Base-by-base conservation (phyloP, 2,888 invertebrate species). In the Dastarcus helophoroides region DNA sequence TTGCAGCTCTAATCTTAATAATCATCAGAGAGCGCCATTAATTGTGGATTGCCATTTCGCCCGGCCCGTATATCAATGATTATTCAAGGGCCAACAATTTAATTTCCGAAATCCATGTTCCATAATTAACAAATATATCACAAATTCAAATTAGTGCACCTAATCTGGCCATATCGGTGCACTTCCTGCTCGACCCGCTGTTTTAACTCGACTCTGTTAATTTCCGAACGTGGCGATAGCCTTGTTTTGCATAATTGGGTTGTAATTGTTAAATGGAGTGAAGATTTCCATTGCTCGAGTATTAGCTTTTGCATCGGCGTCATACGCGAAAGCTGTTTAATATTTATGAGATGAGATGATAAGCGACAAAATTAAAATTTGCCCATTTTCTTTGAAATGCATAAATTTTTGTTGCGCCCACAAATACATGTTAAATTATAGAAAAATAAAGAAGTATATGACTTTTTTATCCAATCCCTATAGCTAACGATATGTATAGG, bases 231-330 rank as follows among this genome's bases (percentile, higher is more conserved):
- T 48, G 48, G 51, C 49, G 56, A 58, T 56, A 54, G 52, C 50
- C 48, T 49, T 52, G 48, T 51, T 59, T 58, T 58, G 47, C 58
- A 58, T n/a, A 60, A 60, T 60, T 58, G 60, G 57, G 54, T 60
- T 55, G 54, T 58, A 57, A 60, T 60, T 58, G 59, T 54, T 60
- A 54, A 60, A 60, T 60, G 56, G 58, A 52, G 50, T 53, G 58
- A 51, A 47, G 50, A 45, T 55, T 58, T 56, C 53, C 55, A 54
- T 55, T 55, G 55, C 52, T 51, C 47, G 42, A 38, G 47, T 41
- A 57, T 59, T 58, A 58, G 54, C 59, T 57, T 57, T 56, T 50
- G 54, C 51, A 53, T 54, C 52, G 54, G 53, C 9, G 6, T 23
- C 10, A 7, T 23, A 23, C n/a, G n/a, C n/a, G n/a, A n/a, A n/a